Percentiles rank a stretch among this genome's conserved stretches.
These are phyloP conservation scores for Misgurnus anguillicaudatus DNA, from an alignment of 2,113 vertebrate genomes.

Conservation along the genomic window DNA sequence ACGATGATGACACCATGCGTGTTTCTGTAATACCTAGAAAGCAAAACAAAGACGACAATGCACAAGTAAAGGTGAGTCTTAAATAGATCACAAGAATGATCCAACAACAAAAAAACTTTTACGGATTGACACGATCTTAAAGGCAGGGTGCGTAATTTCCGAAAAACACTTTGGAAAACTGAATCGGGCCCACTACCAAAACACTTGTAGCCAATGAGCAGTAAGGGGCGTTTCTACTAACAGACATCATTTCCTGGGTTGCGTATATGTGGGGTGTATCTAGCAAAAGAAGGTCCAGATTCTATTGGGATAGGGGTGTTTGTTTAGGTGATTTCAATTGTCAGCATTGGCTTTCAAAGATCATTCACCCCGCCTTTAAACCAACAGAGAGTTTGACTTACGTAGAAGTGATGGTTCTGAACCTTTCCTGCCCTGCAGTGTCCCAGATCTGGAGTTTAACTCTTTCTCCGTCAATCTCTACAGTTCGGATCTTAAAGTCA, in stretches of 20 bases:
- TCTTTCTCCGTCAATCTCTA: conserved; percentile 79
- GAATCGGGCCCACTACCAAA: too few species aligned
- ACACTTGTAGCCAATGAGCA: too few species aligned
- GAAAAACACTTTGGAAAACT: too few species aligned
- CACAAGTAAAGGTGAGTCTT: background rate
- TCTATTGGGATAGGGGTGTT: too few species aligned
- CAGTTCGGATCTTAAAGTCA: conserved; percentile 82
- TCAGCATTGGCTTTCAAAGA: too few species aligned
- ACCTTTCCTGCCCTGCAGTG: conserved; percentile 82
- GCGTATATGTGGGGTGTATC: too few species aligned
- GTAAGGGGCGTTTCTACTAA: too few species aligned
- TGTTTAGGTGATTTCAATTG: too few species aligned
- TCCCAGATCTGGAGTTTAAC: conserved; percentile 87
- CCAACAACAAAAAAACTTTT: background rate
- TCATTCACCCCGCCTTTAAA: too few species aligned
- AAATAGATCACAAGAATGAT: background rate
- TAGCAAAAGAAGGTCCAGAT: too few species aligned
- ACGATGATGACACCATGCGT: conserved; percentile 85
- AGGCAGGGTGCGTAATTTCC: too few species aligned
- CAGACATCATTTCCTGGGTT: too few species aligned
- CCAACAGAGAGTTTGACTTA: conserved; percentile 53
- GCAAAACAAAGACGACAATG: background rate
- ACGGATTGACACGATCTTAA: background rate
- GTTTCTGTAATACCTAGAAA: conserved; percentile 82
- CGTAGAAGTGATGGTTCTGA: conserved; percentile 84